phyloP scores from a whole-genome alignment of 2,888 invertebrate species.

The Orthosia incerta region DNA sequence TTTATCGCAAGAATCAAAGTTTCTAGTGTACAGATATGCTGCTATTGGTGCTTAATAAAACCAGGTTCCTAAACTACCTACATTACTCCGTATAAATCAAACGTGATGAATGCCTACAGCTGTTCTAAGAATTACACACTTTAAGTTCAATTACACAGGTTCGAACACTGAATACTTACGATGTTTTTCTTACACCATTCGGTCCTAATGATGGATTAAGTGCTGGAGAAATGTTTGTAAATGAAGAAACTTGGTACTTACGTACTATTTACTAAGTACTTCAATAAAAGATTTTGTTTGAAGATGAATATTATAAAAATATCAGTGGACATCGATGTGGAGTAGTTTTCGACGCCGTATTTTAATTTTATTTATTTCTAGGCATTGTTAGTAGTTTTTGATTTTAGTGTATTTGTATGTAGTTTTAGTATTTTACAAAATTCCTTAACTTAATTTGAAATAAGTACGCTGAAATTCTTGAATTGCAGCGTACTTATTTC shows the following conservation, averaged over 20 bases:
- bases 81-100: conserved; percentile 32
- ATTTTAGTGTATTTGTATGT: too few species aligned
- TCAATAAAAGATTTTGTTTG: conserved; percentile 9
- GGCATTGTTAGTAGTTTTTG: too few species aligned
- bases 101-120: conserved; percentile 72
- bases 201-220: conserved; percentile 43
- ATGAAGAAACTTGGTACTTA: conserved; percentile 16
- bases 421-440: too few species aligned
- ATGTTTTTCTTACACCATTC: conserved; percentile 36
- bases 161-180: conserved; percentile 22
- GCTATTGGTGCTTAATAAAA: conserved; percentile 1
- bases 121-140: conserved; percentile 74
- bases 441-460: too few species aligned
- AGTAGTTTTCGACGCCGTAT: too few species aligned
- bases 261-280: conserved; percentile 22
- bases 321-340: too few species aligned
- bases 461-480: too few species aligned
- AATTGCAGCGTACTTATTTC: too few species aligned
- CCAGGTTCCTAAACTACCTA: neutral
- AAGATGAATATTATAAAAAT: neutral
- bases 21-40: neutral
- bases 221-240: conserved; percentile 20
- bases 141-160: conserved; percentile 26
- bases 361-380: too few species aligned
- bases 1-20: neutral